Conservation (phyloP, 2,113 vertebrate genomes). For the Colius striatus region DNA sequence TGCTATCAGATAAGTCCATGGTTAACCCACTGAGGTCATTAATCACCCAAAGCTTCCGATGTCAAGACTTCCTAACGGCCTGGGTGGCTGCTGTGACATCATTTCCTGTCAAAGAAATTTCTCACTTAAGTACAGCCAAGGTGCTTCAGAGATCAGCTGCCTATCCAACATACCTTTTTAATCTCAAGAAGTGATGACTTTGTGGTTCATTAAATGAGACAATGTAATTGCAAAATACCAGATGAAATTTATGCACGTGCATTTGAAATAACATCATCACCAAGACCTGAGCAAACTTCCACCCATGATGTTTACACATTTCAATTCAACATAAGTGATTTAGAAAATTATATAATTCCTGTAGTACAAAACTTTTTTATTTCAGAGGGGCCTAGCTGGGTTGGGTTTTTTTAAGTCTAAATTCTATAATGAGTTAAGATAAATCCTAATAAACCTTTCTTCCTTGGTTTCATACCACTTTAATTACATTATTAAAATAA, state of each 20-base stretch:
- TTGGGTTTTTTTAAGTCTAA: not conserved
- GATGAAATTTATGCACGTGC: not conserved
- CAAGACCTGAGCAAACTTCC: not conserved
- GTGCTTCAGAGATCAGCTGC: not conserved
- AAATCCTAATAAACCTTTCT: not conserved
- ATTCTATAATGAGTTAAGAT: not conserved
- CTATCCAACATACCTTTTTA: not conserved
- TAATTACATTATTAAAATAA: not conserved
- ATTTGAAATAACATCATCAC: not conserved
- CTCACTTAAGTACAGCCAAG: not conserved
- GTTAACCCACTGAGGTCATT: not conserved
- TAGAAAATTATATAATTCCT: not conserved
- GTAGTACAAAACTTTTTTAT: not conserved
- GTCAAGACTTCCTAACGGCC: not conserved
- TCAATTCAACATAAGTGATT: not conserved
- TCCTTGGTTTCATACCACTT: not conserved
- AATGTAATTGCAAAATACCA: not conserved
- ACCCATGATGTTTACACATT: not conserved
- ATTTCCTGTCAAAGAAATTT: not conserved
- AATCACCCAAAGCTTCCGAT: not conserved
- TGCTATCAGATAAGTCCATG: not conserved
- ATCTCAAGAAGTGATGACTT: not conserved
- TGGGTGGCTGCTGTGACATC: not conserved
- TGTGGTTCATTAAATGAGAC: not conserved
- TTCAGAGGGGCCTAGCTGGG: not conserved